These are phyloP conservation scores for Setophaga coronata DNA, from an alignment of 2,113 vertebrate genomes.

Conservation along the genomic window DNA sequence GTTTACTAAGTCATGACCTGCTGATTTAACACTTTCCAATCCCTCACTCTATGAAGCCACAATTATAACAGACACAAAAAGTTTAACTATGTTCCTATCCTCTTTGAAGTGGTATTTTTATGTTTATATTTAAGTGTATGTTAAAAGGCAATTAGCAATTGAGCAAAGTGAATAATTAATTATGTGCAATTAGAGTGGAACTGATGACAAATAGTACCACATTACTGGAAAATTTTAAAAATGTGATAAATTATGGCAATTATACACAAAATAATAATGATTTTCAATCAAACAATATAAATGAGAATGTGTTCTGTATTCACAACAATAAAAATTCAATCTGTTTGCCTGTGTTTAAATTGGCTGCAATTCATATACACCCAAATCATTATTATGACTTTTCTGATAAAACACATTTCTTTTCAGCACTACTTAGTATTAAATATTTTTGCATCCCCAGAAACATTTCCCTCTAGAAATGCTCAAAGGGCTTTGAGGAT, in stretches of 20 bases:
- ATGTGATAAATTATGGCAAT: slow-evolving; percentile 78
- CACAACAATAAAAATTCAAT: slow-evolving; percentile 52
- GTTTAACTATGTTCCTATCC: slow-evolving; percentile 57
- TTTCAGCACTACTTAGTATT: neutral
- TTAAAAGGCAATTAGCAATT: slow-evolving; percentile 71
- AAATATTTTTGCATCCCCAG: neutral
- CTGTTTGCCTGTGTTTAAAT: slow-evolving; percentile 53
- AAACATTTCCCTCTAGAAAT: neutral
- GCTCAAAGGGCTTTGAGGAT: neutral
- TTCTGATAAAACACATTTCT: slow-evolving; percentile 26
- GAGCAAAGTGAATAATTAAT: slow-evolving; percentile 70
- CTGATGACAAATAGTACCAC: slow-evolving; percentile 64
- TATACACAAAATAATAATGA: slow-evolving; percentile 72
- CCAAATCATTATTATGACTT: slow-evolving; percentile 54
- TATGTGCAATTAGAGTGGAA: slow-evolving; percentile 70
- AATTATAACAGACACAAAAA: slow-evolving; percentile 26
- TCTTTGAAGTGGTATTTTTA: slow-evolving; percentile 62
- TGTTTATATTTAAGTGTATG: slow-evolving; percentile 65
- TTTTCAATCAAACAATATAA: slow-evolving; percentile 75
- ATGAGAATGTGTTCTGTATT: slow-evolving; percentile 63
- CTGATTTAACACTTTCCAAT: neutral
- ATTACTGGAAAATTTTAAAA: slow-evolving; percentile 71
- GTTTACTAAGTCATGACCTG: neutral
- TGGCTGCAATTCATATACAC: slow-evolving; percentile 6
- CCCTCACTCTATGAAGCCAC: neutral